These are phyloP conservation scores for Misgurnus mizolepis DNA, from an alignment of 2,113 vertebrate genomes.

Conservation along the genomic window DNA sequence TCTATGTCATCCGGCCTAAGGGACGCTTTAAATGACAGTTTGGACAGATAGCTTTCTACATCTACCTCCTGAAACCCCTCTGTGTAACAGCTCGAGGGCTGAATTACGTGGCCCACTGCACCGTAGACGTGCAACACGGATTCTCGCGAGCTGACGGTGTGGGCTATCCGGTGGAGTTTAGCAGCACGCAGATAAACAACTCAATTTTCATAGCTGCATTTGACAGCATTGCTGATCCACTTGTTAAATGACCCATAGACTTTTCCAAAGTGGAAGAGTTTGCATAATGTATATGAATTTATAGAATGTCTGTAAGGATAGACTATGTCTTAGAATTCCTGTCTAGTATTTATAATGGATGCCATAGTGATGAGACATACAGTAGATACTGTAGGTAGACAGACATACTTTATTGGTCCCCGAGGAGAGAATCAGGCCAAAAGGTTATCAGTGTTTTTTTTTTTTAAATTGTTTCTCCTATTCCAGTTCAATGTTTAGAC, in stretches of 20 bases:
- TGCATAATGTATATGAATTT: neutral
- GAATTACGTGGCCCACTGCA: slow-evolving; percentile 41
- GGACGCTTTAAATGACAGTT: slow-evolving; percentile 33
- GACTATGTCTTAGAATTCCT: too few relatives aligned
- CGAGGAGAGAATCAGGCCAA: too few relatives aligned
- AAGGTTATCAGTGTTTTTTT: too few relatives aligned
- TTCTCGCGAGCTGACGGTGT: slow-evolving; percentile 40
- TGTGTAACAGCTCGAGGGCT: slow-evolving; percentile 12
- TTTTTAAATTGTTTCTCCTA: too few relatives aligned
- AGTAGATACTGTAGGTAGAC: too few relatives aligned
- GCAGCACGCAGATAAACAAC: slow-evolving; percentile 39
- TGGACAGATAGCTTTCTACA: slow-evolving; percentile 24
- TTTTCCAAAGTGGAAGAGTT: slow-evolving; percentile 2
- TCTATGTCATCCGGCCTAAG: slow-evolving; percentile 28
- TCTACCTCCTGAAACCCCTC: neutral
- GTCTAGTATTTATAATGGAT: neutral
- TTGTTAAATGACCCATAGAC: slow-evolving; percentile 13
- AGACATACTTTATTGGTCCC: too few relatives aligned
- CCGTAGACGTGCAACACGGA: slow-evolving; percentile 31
- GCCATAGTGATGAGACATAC: neutral
- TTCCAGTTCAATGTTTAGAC: too few relatives aligned
- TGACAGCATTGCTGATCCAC: slow-evolving; percentile 27
- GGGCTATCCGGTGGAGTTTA: too few relatives aligned
- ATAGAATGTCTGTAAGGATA: neutral
- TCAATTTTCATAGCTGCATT: slow-evolving; percentile 28